Evolutionary conservation across 2,797 vertebrate species (phyloP), one percentile per base, ranked within the genome.

Genomic region (Acanthornis magna): DNA sequence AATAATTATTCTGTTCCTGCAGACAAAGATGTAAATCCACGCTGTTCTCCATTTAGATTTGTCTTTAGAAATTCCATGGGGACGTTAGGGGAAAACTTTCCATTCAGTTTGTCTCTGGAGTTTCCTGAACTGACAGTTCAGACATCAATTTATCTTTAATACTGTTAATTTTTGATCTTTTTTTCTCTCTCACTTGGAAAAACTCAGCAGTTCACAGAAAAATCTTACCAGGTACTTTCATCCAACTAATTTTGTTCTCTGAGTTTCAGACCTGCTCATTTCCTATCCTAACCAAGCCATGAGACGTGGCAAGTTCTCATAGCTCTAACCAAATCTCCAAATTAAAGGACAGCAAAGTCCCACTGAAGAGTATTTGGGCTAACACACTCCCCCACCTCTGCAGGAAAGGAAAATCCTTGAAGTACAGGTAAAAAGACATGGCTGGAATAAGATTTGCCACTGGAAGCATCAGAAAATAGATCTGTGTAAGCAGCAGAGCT

Each of bases 71-170:
- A 95, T 94, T 96, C 90, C 89, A 91, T 51, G 47, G 47, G 75
- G 83, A 84, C 83, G 93, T 97, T 73, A 82, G 51, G 1, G 85
- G 78, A 97, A 97, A 95, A 66, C 81, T 60, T 93, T 70, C 88
- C 94, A 96, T 97, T 96, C 81, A 67, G 70, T 91, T 91, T 97
- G 88, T 93, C 93, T 91, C 71, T 72, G 48, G 54, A 95, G 89
- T 95, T 96, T 94, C 77, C 86, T 96, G 93, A 87, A 70, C 91
- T 80, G 71, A 96, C 73, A 94, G 89, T 75, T 92, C 88, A 97
- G 96, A 93, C 45, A 92, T 67, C 23, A 63, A 65, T 94, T 94
- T 95, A 48, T 89, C 91, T 95, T 95, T 85, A 93, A 80, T 36
- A 74, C 54, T 87, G 68, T 79, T 93, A 36, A 89, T 60, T 97